These are phyloP conservation scores for Aptenodytes forsteri DNA, from an alignment of 2,113 vertebrate genomes.

Conservation along the genomic window DNA sequence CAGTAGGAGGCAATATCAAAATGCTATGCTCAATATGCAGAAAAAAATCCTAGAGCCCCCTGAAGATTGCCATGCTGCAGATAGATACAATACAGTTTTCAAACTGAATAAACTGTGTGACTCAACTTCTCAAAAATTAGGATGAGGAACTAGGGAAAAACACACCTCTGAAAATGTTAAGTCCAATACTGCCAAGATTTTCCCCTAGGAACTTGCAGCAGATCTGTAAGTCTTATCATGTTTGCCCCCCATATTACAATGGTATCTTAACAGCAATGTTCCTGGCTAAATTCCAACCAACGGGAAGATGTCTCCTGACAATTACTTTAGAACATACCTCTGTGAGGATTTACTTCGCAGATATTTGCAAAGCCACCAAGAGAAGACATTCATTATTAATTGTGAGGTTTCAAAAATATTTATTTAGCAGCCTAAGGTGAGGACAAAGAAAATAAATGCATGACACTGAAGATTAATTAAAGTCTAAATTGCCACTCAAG, in stretches of 20 bases:
- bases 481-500: neutral
- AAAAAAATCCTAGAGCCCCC: neutral
- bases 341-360: neutral
- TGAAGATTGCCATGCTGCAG: neutral
- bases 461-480: neutral
- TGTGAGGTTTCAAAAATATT: neutral
- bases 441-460: neutral
- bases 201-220: neutral
- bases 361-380: neutral
- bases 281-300: neutral
- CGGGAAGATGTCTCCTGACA: neutral
- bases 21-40: neutral
- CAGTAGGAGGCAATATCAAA: neutral
- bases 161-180: neutral
- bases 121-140: neutral
- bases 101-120: neutral
- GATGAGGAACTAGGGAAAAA: neutral
- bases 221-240: neutral
- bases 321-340: neutral
- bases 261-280: neutral
- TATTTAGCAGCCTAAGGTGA: neutral
- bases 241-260: neutral
- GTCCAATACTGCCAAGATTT: neutral
- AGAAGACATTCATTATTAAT: neutral
- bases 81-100: neutral